These are phyloP conservation scores for Paedocypris micromegethes DNA, from an alignment of 2,797 vertebrate genomes.

Conservation along the genomic window DNA sequence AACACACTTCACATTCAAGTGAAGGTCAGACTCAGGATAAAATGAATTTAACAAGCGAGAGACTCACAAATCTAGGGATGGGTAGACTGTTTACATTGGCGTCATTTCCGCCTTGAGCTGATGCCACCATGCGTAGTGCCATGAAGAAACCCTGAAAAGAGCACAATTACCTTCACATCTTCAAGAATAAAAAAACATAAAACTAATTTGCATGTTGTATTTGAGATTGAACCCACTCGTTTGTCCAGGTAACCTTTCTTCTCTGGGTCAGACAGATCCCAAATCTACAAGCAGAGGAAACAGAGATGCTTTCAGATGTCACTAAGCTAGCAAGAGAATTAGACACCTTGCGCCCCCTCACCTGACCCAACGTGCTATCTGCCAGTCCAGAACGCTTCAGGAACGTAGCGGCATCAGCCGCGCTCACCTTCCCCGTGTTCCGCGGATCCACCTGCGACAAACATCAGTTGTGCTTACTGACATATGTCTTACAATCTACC, in stretches of 20 bases:
- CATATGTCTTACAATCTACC: too few species aligned
- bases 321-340: too few species aligned
- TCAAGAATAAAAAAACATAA: not conserved
- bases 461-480: conserved; percentile 1
- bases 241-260: conserved; percentile 94
- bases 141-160: conserved; percentile 84
- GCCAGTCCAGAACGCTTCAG: conserved; percentile 90
- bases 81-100: conserved; percentile 80
- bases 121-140: conserved; percentile 86
- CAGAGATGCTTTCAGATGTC: not conserved
- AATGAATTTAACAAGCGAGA: not conserved
- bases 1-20: too few species aligned
- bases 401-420: conserved; percentile 88
- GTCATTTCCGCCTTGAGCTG: conserved; percentile 88
- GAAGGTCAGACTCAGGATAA: too few species aligned
- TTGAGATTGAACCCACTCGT: conserved; percentile 68
- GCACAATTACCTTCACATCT: not conserved
- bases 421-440: conserved; percentile 82
- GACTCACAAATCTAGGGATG: conserved; percentile 90
- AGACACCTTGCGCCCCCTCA: conserved; percentile 50
- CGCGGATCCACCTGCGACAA: conserved; percentile 81
- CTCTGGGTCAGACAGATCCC: conserved; percentile 94
- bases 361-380: conserved; percentile 85
- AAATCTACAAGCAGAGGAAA: conserved; percentile 72
- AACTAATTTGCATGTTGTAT: not conserved